A percentile compares a stretch with the other conserved stretches of the same genome.
Evolutionary conservation across 2,797 vertebrate species (phyloP).

Genomic region (Chaetophractus vellerosus): DNA sequence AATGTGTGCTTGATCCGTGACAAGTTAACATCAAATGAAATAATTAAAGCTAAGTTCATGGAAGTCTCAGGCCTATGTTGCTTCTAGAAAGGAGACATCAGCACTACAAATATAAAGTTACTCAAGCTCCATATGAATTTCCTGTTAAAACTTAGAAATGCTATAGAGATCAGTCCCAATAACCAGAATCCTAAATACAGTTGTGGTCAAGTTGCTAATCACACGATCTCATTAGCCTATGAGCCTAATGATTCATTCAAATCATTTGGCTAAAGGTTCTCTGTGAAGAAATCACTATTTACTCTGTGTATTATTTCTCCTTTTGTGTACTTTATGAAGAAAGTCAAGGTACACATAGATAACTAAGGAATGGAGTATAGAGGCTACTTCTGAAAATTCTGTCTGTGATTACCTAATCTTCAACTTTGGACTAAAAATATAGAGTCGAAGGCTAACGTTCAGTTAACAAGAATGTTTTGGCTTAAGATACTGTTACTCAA

Average conservation of each 20-base stretch:
- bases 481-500: background rate
- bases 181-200: background rate
- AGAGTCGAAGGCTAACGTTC: background rate
- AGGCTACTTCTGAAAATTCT: background rate
- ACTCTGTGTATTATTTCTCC: background rate
- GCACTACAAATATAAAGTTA: background rate
- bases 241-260: background rate
- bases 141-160: constrained; percentile 16
- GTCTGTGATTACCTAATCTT: background rate
- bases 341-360: background rate
- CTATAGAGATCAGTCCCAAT: background rate
- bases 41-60: constrained; percentile 1
- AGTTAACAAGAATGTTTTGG: background rate
- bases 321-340: background rate
- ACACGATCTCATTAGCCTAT: background rate
- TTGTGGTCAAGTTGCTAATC: constrained; percentile 15
- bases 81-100: background rate
- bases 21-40: constrained; percentile 36
- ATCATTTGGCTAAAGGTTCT: background rate
- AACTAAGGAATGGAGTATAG: background rate
- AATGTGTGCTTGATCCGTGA: background rate
- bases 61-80: background rate
- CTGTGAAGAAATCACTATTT: constrained; percentile 47
- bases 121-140: background rate
- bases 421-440: constrained; percentile 4